A percentile compares a stretch with the other conserved stretches of the same genome.
These are phyloP conservation scores for Rousettus madagascariensis DNA, from an alignment of 2,797 vertebrate genomes.

Conservation along the genomic window DNA sequence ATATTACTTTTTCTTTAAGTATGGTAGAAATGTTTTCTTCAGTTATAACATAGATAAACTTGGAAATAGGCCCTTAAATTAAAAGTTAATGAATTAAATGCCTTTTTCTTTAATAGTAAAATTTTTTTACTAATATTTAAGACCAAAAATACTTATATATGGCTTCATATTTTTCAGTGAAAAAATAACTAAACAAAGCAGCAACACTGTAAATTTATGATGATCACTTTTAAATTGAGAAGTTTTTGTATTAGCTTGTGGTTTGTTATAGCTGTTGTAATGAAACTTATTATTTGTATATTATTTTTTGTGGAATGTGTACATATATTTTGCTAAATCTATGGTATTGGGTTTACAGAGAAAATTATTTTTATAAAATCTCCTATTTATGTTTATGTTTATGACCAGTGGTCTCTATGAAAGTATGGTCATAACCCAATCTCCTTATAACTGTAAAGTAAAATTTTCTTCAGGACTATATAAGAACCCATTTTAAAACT, in stretches of 20 bases:
- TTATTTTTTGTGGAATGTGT: not conserved
- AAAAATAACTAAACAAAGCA: not conserved
- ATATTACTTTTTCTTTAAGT: slow-evolving; percentile 49
- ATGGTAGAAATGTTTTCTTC: slow-evolving; percentile 27
- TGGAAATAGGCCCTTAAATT: not conserved
- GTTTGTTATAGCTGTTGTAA: not conserved
- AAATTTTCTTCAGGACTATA: slow-evolving; percentile 16
- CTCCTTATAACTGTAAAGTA: slow-evolving; percentile 21
- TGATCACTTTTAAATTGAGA: slow-evolving; percentile 31
- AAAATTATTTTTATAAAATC: slow-evolving; percentile 39
- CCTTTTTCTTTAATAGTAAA: slow-evolving; percentile 43
- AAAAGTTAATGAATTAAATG: slow-evolving; percentile 17
- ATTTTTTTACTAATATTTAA: slow-evolving; percentile 38
- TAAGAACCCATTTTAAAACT: slow-evolving; percentile 25
- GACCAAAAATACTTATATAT: not conserved
- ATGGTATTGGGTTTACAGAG: slow-evolving; percentile 12
- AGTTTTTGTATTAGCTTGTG: not conserved
- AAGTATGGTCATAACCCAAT: slow-evolving; percentile 38
- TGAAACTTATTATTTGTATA: not conserved
- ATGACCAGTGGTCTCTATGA: not conserved
- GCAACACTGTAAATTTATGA: not conserved
- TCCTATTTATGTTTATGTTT: slow-evolving; percentile 37
- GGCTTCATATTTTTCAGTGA: slow-evolving; percentile 41
- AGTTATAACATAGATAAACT: slow-evolving; percentile 26
- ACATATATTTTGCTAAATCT: not conserved